phyloP scores from a whole-genome alignment of 1,140 invertebrate species.

The Ceratina japonica region DNA sequence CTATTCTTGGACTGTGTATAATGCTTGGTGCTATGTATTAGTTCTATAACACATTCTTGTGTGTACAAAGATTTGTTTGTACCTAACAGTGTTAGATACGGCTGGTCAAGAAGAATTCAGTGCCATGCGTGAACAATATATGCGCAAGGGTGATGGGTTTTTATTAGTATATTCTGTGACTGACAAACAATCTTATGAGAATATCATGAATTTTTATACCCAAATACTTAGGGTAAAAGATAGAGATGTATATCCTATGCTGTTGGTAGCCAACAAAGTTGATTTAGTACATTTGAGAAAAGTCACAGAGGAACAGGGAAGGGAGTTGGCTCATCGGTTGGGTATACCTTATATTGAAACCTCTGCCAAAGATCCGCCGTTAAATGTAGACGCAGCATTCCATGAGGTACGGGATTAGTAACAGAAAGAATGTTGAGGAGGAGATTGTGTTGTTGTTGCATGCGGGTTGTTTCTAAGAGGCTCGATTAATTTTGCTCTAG shows the following conservation, averaged over 20 bases:
- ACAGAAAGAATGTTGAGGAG: background rate
- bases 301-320: slow-evolving; percentile 92
- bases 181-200: slow-evolving; percentile 92
- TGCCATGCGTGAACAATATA: slow-evolving; percentile 96
- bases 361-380: slow-evolving; percentile 95
- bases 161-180: slow-evolving; percentile 95
- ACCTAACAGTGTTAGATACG: slow-evolving; percentile 88
- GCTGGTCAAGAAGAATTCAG: slow-evolving; percentile 97
- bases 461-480: background rate
- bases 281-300: slow-evolving; percentile 92
- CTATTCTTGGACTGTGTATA: background rate
- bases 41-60: background rate
- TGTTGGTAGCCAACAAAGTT: slow-evolving; percentile 94
- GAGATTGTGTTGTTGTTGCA: background rate
- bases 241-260: slow-evolving; percentile 93
- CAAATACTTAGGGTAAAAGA: slow-evolving; percentile 96
- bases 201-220: slow-evolving; percentile 91
- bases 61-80: slow-evolving; percentile 35
- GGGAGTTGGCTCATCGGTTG: slow-evolving; percentile 88
- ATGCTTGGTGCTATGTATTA: background rate
- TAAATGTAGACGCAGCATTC: slow-evolving; percentile 96
- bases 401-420: slow-evolving; percentile 85
- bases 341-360: slow-evolving; percentile 96
- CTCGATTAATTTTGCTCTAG: slow-evolving; percentile 74
- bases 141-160: slow-evolving; percentile 97